A percentile compares a stretch with the other conserved stretches of the same genome.
Conservation (phyloP, 2,113 vertebrate species). For the Elgaria multicarinata region DNA sequence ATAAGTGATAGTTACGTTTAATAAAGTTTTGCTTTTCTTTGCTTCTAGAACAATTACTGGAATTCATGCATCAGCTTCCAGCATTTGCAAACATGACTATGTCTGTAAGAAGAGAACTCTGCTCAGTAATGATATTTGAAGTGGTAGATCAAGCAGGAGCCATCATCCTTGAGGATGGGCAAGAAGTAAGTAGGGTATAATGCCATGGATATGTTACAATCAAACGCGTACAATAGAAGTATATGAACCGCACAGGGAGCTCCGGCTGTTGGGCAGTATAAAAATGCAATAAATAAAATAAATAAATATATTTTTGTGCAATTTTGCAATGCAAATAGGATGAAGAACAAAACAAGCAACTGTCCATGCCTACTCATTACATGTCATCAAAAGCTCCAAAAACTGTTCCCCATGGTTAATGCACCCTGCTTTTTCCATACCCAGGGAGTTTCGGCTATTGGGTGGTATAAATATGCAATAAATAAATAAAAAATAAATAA, state of each 20-base stretch:
- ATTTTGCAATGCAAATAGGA: not conserved
- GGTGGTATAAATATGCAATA: too few species aligned
- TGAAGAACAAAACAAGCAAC: not conserved
- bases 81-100: slow-evolving; percentile 99
- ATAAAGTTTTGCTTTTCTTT: not conserved
- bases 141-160: slow-evolving; percentile 93
- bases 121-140: slow-evolving; percentile 96
- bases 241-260: too few species aligned
- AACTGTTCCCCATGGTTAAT: not conserved
- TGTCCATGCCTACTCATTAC: not conserved
- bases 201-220: not conserved
- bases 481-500: too few species aligned
- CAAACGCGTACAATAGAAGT: not conserved
- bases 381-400: not conserved
- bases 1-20: not conserved
- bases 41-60: slow-evolving; percentile 89
- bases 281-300: too few species aligned
- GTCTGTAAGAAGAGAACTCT: slow-evolving; percentile 94
- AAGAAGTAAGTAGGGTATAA: slow-evolving; percentile 83
- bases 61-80: slow-evolving; percentile 97
- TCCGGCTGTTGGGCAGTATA: too few species aligned
- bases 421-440: not conserved
- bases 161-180: slow-evolving; percentile 88
- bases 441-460: too few species aligned
- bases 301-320: not conserved